These are phyloP conservation scores for Oreochromis tanganicae DNA, from an alignment of 2,113 vertebrate species.

Conservation along the genomic window DNA sequence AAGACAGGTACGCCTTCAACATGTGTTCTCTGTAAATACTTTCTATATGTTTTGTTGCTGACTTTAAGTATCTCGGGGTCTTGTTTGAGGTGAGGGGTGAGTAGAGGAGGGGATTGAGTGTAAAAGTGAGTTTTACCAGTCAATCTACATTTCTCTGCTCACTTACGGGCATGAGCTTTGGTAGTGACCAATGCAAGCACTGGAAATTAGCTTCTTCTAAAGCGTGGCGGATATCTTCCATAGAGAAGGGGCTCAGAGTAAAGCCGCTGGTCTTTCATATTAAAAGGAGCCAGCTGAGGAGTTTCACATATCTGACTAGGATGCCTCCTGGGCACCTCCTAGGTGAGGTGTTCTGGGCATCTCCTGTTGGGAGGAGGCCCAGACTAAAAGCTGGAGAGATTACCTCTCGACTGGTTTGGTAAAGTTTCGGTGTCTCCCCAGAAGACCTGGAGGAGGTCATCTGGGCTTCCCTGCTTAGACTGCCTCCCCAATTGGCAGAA, in stretches of 20 bases:
- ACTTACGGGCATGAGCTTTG: background rate
- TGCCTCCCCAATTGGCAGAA: background rate
- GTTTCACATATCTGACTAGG: background rate
- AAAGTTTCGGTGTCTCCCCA: background rate
- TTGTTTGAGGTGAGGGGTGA: background rate
- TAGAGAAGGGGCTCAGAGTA: background rate
- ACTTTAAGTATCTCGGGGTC: background rate
- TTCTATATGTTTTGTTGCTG: background rate
- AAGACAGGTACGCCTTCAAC: conserved; percentile 80
- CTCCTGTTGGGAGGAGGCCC: background rate
- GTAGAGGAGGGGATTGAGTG: background rate
- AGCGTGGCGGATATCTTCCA: background rate
- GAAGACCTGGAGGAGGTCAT: background rate
- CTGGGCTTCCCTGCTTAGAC: background rate
- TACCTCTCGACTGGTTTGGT: background rate
- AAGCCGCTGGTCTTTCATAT: background rate
- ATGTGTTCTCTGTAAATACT: too few relatives aligned
- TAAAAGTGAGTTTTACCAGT: background rate
- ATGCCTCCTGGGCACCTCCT: background rate
- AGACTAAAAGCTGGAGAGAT: background rate
- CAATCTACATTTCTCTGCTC: background rate
- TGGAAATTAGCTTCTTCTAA: background rate
- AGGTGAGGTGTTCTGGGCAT: background rate
- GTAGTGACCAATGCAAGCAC: background rate
- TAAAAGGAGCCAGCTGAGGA: background rate